Evolutionary conservation across 2,113 vertebrate species (phyloP), one percentile per base, ranked within the genome.

Genomic region (Rhinolophus sinicus): DNA sequence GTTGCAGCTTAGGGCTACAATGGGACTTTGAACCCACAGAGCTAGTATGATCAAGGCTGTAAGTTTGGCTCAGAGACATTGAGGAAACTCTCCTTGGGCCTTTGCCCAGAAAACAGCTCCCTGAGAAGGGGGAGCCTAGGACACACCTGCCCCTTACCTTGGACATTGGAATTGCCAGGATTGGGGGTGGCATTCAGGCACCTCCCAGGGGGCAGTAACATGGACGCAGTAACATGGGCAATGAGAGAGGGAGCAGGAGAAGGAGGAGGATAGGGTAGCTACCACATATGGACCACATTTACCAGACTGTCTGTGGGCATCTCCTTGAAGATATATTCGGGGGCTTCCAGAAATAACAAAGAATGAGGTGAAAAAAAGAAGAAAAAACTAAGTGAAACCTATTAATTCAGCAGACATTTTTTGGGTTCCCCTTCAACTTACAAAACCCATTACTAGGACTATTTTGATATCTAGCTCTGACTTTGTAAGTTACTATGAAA

Each of bases 21-120:
- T 3, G 14, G 24, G 16, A 56, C 60, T 92, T 69, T 60, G 69
- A 76, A 28, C 21, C 28, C 58, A 35, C 33, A 50, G 11, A 67
- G 38, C 1, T 60, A 4, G 12, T 1, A 6, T 22, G 50, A 44
- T 1, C 1, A 0, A 78, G 7, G 35, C 0, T 1, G 2, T 64
- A 6, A 2, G 14, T 73, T 56, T 69, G 67, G 28, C 67, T 93
- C 4, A 33, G 35, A 73, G 19, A 67, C 40, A 18, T 33, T 30
- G 65, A 47, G 21, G 19, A 89, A 35, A 65, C 6, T 54, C 5
- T 33, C 6, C 52, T 56, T 21, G 21, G 60, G 50, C 3, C 24
- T n/a, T 54, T 44, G 21, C 13, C 24, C 33, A 54, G 15, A 93
- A 60, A 35, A 40, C 26, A 40, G 58, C 72, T 77, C 22, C 40